These are phyloP conservation scores for Ormyrus nitidulus DNA, from an alignment of 2,888 invertebrate genomes.

Conservation along the genomic window DNA sequence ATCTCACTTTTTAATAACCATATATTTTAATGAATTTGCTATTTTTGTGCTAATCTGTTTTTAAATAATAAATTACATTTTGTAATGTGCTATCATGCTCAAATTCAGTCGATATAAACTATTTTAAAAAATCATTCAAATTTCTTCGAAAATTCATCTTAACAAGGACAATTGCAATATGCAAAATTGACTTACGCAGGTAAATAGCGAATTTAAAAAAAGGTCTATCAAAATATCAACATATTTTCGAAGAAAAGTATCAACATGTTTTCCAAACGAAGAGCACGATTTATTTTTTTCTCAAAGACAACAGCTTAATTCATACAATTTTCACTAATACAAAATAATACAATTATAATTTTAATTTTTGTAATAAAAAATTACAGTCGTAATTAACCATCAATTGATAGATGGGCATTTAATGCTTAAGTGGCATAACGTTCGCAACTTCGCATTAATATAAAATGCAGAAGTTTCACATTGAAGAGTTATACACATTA, in stretches of 20 bases:
- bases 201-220: conserved; percentile 2
- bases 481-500: conserved; percentile 44
- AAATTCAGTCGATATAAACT: conserved; percentile 6
- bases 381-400: conserved; percentile 17
- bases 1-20: conserved; percentile 32
- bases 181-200: neutral
- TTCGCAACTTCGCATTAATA: neutral
- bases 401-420: conserved; percentile 8
- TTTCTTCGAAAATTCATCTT: conserved; percentile 29
- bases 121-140: neutral
- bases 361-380: conserved; percentile 19
- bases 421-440: conserved; percentile 2
- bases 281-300: neutral
- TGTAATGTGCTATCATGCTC: conserved; percentile 21
- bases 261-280: neutral
- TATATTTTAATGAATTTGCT: conserved; percentile 29
- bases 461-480: conserved; percentile 33
- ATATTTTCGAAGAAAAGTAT: conserved; percentile 11
- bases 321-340: conserved; percentile 11
- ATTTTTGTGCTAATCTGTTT: conserved; percentile 39
- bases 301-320: conserved; percentile 23
- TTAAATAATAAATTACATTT: conserved; percentile 23
- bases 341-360: conserved; percentile 30
- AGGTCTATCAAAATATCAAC: conserved; percentile 11
- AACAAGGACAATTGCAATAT: neutral